A percentile compares a stretch with the other conserved stretches of the same genome.
Evolutionary conservation across 1,140 invertebrate genomes (phyloP).

Genomic region (Colletes latitarsis): DNA sequence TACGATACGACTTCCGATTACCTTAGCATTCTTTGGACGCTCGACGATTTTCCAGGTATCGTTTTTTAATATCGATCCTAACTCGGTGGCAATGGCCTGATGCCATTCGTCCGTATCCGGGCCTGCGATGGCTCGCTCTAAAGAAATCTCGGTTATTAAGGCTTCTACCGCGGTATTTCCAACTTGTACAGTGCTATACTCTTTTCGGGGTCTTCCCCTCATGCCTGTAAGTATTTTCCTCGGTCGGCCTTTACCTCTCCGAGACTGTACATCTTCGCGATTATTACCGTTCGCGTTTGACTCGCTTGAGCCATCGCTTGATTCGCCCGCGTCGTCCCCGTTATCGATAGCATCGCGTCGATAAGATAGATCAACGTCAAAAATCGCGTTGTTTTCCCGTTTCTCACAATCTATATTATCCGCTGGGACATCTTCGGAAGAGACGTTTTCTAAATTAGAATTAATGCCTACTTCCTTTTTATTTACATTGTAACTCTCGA

Average conservation of each 20-base stretch:
- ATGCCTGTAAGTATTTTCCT: background rate
- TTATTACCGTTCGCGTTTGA: background rate
- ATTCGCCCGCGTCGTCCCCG: background rate
- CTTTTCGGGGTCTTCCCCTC: background rate
- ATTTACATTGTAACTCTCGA: no score
- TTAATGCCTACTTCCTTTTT: no score
- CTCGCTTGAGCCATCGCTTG: background rate
- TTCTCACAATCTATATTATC: background rate
- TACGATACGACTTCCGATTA: background rate
- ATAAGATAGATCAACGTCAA: background rate
- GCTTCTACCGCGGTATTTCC: background rate
- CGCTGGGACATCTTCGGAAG: no score
- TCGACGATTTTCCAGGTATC: conserved; percentile 13
- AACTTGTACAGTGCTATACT: background rate
- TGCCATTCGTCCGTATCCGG: background rate
- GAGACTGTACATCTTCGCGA: background rate
- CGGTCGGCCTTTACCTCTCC: background rate
- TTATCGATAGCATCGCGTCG: background rate
- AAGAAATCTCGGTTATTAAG: background rate
- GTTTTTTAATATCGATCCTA: background rate
- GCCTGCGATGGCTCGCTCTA: background rate
- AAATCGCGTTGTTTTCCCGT: background rate
- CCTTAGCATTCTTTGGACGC: background rate
- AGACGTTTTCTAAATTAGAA: no score
- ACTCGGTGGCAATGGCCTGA: background rate